Base-by-base conservation (phyloP, 2,797 vertebrate species). In the Acanthiza pusilla region DNA sequence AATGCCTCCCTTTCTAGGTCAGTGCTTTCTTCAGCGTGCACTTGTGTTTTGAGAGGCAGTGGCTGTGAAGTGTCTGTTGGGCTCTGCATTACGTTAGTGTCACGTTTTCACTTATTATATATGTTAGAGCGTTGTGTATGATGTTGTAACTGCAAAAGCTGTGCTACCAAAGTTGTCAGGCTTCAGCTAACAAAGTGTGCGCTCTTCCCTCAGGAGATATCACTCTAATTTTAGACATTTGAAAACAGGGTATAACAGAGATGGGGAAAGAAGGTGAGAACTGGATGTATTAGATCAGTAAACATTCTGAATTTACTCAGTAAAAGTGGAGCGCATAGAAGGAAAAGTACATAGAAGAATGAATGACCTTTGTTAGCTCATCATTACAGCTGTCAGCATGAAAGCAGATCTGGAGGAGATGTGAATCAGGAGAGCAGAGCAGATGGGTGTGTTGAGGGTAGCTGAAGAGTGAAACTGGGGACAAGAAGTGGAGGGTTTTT, bases 251-350 rank as follows among this genome's bases (percentile, higher is more conserved):
- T 80, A 23, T 60, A 78, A 38, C 40, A 88, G 65, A 83, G 70
- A 76, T 38, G 55, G 53, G 65, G 43, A 5, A 16, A 22, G 63
- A 89, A 84, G 85, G 76, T 88, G 89, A 75, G 85, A 94, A 75
- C 55, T 88, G 67, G 62, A 58, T 84, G 36, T 89, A 78, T 92
- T 96, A 73, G 73, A 92, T 95, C 72, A 93, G 87, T 91, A 93
- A 95, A 92, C 73, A 84, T 43, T 55, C 45, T 58, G 82, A 89
- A 92, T 95, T 95, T 88, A 45, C 85, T 91, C 68, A 51, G 68
- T 80, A 12, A 27, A 95, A 94, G 54, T 66, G 36, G 60, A 92
- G 30, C 21, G 0, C 1, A 0, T 27, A 26, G 79, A 48, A 88
- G 61, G 53, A 53, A 63, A 85, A 65, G 66, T 71, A 36, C 36